Base-by-base conservation (phyloP, 2,113 vertebrate genomes). In the Entelurus aequoreus region DNA sequence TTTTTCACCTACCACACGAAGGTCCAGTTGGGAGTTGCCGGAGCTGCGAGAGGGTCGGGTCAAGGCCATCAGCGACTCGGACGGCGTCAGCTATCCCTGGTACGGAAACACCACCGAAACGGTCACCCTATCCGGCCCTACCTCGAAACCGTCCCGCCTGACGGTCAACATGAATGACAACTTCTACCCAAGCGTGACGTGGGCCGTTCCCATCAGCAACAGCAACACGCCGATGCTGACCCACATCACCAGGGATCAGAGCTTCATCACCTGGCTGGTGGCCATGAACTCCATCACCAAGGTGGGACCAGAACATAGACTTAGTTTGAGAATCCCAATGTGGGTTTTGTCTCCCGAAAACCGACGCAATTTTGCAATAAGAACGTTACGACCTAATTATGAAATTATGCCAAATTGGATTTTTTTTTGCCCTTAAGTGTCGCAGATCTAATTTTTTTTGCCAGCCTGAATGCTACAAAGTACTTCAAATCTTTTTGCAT, bases 161-260 rank as follows among this genome's bases (percentile, higher is more conserved):
- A 94, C 93, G 0, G 95, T 99, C 88, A 94, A 95, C 91, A 99
- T 99, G 97, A 99, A 99, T 4, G 97, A 99, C 90, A 99, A 99
- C 86, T 99, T 99, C 87, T 99, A 99, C 83, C 97, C 97, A 71
- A 99, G 97, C 0, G 97, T 99, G 84, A 99, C 97, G 0, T 99
- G 97, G 97, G 97, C 96, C 0, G 96, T 99, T 51, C 97, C 97
- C 0, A 95, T 99, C 84, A 99, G 95, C 64, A 95, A 98, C 90
- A 98, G 93, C 79, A 98, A 97, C 1, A 93, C 94, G 37, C 94
- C 97, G 0, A 90, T 96, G 90, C 90, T 99, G 73, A 99, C 95
- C 5, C 92, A 95, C 86, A 98, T 99, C 89, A 97, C 94, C 72
- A 90, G 97, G 81, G 96, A 99, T 90, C 97, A 99, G 88, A 98